Base-by-base conservation (phyloP, 2,888 invertebrate species). In the Nebria salina region DNA sequence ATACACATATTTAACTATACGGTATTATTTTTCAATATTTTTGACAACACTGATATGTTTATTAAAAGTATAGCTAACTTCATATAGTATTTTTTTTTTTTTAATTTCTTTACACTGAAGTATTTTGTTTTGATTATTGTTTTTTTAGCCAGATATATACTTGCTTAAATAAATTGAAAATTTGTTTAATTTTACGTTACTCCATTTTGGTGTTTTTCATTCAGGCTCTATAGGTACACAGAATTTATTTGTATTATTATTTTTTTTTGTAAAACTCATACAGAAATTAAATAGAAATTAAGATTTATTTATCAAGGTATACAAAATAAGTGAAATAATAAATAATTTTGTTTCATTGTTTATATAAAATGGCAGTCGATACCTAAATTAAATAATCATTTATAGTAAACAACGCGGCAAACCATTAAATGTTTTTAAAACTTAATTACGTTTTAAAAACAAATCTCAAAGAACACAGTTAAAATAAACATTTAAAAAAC, bases 1-100 rank as follows among this genome's bases (percentile, higher is more conserved):
- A 72, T 78, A 78, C 78, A 73, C 74, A 73, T 78, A 65, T 72
- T 78, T 78, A 78, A 78, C 77, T 77, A 77, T 77, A 77, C 77
- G 54, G 70, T 78, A 34, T 72, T 64, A 64, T 81, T 81, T 66
- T 66, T 76, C n/a, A 13, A 34, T 76, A 41, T 76, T 76, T 81
- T 81, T 65, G 64, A 70, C 73, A 81, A 81, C 81, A 81, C 81
- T 81, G 81, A 81, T 81, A 81, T 81, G 81, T 81, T 81, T 81
- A 54, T 54, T 54, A 76, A 76, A 80, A 75, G 80, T 81, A 81
- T 81, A 79, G 75, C 78, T 78, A 78, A 76, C 64, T 76, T 65
- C 70, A 43, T 70, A 76, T 72, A 34, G 34, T 34, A 34, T 34
- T 34, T 34, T 34, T 34, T 77, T n/a, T 72, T 54, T 54, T 54